Evolutionary conservation across 2,797 vertebrate species (phyloP).

Genomic region (Cynodonichthys magdalenae): DNA sequence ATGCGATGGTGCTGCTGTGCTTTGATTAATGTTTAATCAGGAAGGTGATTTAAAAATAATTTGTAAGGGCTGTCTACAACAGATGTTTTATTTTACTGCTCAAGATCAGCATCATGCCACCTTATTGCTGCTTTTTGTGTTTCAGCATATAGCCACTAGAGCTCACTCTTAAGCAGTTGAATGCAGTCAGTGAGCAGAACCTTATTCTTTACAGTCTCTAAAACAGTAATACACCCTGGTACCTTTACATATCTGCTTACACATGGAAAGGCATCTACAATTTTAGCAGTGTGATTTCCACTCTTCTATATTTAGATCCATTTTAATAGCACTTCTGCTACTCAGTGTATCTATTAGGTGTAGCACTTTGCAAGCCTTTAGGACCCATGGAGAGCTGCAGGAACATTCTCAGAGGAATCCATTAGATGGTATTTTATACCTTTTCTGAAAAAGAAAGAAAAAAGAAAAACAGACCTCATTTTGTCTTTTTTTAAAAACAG

Average conservation of each 20-base stretch:
- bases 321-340: conserved; percentile 44
- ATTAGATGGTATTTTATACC: conserved; percentile 23
- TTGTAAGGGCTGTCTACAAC: background rate
- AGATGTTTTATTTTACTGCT: background rate
- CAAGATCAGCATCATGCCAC: background rate
- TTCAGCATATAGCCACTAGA: conserved; percentile 80
- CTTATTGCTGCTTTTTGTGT: conserved; percentile 51
- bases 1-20: background rate
- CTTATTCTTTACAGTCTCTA: conserved; percentile 44
- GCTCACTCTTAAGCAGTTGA: conserved; percentile 84
- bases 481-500: conserved; percentile 31
- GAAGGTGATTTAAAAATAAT: background rate
- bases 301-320: conserved; percentile 63
- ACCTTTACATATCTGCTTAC: conserved; percentile 65
- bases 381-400: conserved; percentile 29
- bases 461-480: background rate
- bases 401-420: conserved; percentile 8
- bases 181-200: conserved; percentile 32
- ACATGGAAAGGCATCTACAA: conserved; percentile 50
- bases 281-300: conserved; percentile 51
- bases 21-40: background rate
- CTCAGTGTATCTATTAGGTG: conserved; percentile 51
- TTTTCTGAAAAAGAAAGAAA: conserved; percentile 9
- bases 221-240: conserved; percentile 41
- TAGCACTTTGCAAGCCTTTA: conserved; percentile 49